Conservation (phyloP, 2,113 vertebrate genomes). For the Perccottus glenii region DNA sequence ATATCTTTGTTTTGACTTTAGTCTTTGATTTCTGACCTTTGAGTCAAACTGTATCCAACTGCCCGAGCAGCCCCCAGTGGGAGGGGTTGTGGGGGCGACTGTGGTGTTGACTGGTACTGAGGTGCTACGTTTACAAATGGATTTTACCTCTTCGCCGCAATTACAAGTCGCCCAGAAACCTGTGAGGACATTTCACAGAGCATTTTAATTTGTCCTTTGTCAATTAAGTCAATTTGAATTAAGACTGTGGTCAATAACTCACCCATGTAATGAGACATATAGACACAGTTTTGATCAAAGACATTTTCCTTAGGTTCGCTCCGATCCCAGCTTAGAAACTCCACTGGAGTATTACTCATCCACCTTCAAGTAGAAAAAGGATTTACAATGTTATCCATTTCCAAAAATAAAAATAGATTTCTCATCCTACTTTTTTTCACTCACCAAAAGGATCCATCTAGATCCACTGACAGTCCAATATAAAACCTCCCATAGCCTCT, state of each 20-base stretch:
- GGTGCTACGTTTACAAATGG: slow-evolving; percentile 86
- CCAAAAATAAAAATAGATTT: neutral
- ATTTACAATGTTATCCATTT: neutral
- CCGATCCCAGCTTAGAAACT: slow-evolving; percentile 85
- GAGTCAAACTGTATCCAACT: slow-evolving; percentile 82
- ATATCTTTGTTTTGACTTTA: no score
- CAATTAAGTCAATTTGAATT: neutral
- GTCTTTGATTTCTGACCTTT: slow-evolving; percentile 77
- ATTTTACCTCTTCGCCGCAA: slow-evolving; percentile 83
- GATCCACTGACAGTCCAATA: slow-evolving; percentile 87
- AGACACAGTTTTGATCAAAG: slow-evolving; percentile 89
- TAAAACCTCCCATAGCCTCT: slow-evolving; percentile 73
- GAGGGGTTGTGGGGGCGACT: slow-evolving; percentile 70
- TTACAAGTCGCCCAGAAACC: slow-evolving; percentile 89
- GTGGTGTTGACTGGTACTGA: slow-evolving; percentile 83
- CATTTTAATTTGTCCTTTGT: neutral
- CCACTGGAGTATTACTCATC: slow-evolving; percentile 85
- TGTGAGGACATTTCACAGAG: slow-evolving; percentile 42
- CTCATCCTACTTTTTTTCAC: slow-evolving; percentile 38
- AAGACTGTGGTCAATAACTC: slow-evolving; percentile 29
- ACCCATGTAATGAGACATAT: slow-evolving; percentile 86
- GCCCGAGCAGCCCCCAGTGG: slow-evolving; percentile 81
- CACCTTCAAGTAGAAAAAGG: slow-evolving; percentile 79
- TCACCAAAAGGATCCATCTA: slow-evolving; percentile 87
- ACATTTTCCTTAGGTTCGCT: slow-evolving; percentile 87